Base-by-base conservation (phyloP, 2,113 vertebrate species). In the Poeciliopsis retropinna region DNA sequence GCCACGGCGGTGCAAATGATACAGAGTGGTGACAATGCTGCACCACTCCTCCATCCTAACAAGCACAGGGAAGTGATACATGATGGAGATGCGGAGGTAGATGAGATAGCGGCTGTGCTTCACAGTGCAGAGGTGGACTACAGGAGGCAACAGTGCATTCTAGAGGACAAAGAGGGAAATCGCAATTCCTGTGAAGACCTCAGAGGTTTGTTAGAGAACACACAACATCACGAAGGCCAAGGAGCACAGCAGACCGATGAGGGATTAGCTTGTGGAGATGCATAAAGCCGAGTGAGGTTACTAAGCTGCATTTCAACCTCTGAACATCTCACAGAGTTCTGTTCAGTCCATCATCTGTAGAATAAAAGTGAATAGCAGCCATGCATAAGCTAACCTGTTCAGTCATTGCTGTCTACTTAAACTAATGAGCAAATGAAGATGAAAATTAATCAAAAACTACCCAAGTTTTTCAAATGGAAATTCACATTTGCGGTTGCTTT, bases 111-210 rank as follows among this genome's bases (percentile, higher is more conserved):
- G 77, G 85, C 83, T 81, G 82, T 82, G 87, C 64, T 82, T 87
- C 32, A 64, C 67, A 57, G 60, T 71, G 69, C 64, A 0, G 34
- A 54, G 61, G 74, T 17, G 34, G 63, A 69, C 84, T 85, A 63
- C 54, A 87, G 86, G 83, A 90, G 75, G 73, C 90, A 91, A 91
- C 88, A 94, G 89, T 84, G 86, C 87, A 75, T 78, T 80, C 91
- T 91, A 82, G 82, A 88, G 92, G 87, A 15, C 60, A 66, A 9
- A 47, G 7, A 64, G 34, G 30, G 67, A 70, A 70, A 81, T 32
- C 11, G 71, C 70, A 37, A 37, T 37, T 10, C 10, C 34, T 5
- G 14, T 47, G 17, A 47, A 57, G 25, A 10, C 25, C 25, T n/a
- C 51, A 25, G 22, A 54, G 19, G 51, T 25, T 57, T 57, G 25